phyloP scores from a whole-genome alignment of 35 echinoderm and acorn worm genomes.

The Ptychodera flava region DNA sequence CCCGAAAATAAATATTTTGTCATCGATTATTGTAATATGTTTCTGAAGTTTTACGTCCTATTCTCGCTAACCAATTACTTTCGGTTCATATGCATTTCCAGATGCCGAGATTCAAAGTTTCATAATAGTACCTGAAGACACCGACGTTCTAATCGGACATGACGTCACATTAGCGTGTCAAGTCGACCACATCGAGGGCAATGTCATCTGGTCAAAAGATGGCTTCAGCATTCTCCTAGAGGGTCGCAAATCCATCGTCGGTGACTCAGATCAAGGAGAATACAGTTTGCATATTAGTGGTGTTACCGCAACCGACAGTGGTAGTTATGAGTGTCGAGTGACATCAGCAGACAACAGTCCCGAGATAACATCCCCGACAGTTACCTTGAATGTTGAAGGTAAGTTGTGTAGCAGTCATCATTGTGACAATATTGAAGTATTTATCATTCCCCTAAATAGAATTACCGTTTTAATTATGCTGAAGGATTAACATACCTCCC shows the following conservation, averaged over 20 bases:
- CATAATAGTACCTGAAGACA: neutral
- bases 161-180: neutral
- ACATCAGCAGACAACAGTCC: slow-evolving; percentile 34
- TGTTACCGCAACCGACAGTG: slow-evolving; percentile 41
- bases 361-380: slow-evolving; percentile 27
- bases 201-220: neutral
- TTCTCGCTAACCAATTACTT: neutral
- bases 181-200: neutral
- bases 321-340: slow-evolving; percentile 54
- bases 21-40: too few species aligned
- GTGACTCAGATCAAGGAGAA: slow-evolving; percentile 30
- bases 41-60: neutral
- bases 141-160: neutral
- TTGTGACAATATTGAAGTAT: too few species aligned
- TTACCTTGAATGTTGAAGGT: too few species aligned
- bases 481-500: too few species aligned
- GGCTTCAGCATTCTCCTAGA: neutral
- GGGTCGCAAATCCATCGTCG: slow-evolving; percentile 66
- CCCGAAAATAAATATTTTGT: too few species aligned
- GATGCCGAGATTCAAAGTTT: neutral
- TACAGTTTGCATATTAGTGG: slow-evolving; percentile 78
- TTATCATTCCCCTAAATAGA: too few species aligned
- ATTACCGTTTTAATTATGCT: too few species aligned
- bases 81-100: neutral
- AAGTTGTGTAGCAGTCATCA: too few species aligned